Base-by-base conservation (phyloP, 2,113 vertebrate genomes). In the Podarcis raffonei region DNA sequence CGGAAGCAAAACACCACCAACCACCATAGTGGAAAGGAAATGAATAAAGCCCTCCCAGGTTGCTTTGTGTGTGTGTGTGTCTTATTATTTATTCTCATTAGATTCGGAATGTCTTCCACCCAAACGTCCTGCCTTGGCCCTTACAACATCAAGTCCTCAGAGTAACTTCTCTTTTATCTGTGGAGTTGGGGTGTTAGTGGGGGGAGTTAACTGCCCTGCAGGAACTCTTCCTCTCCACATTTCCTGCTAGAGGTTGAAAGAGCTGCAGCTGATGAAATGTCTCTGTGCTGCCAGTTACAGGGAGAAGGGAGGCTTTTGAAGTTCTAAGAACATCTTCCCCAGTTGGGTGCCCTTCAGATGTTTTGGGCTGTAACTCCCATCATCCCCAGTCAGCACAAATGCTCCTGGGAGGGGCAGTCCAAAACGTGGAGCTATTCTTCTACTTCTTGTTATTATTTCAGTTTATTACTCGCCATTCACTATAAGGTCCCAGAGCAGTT, bases 101-200 rank as follows among this genome's bases (percentile, higher is more conserved):
- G 93, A 94, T 94, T 93, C 94, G 92, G 93, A 92, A 57, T 11
- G 81, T 92, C 89, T 94, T 91, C 93, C 1, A 13, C 80, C 48
- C 90, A 90, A 84, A 93, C 91, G 94, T 94, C 69, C 68, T 53
- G 84, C 87, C n/a, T 37, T 93, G 94, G 94, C 93, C 92, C 89
- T 93, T 76, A 76, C 69, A 90, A 79, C 90, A 69, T 81, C 92
- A 92, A 88, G 83, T 91, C 89, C 93, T 87, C 78, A 0, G 76
- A 71, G 88, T 84, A 68, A 85, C 89, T 89, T 27, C 62, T 78
- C 16, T 74, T 23, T 39, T 23, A 76, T 93, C 90, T 91, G 1
- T 2, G 71, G 42, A 0, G 9, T 53, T 53, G 0, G 13, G 76
- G 11, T 4, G 3, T 53, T 53, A 2, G 9, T 53, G 6, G 66